Conservation (phyloP, 2,797 vertebrate species). For the Oceanodroma leucorhoa region DNA sequence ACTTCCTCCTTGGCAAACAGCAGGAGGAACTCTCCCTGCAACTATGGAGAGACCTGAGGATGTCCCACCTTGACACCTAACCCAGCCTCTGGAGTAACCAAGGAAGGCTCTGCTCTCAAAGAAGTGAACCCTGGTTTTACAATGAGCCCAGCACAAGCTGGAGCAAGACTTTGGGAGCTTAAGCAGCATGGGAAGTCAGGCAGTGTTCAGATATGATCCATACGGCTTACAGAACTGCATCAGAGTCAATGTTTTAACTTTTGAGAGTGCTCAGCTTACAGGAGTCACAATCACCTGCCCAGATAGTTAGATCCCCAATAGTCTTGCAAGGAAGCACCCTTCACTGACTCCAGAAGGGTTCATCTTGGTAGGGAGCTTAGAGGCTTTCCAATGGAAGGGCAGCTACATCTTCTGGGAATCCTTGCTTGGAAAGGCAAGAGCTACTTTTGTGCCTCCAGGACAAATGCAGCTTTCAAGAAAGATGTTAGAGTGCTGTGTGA, state of each 20-base stretch:
- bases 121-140: not conserved
- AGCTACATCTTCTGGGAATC: not conserved
- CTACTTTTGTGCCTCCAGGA: not conserved
- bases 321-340: not conserved
- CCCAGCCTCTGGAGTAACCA: not conserved
- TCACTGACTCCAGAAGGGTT: not conserved
- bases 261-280: not conserved
- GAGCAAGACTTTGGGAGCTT: not conserved
- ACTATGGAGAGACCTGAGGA: not conserved
- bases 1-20: not conserved
- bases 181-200: not conserved
- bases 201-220: accelerated
- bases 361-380: not conserved
- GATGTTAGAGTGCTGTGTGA: not conserved
- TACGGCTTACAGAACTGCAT: not conserved
- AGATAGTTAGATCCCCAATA: accelerated
- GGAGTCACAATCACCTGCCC: not conserved
- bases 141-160: not conserved
- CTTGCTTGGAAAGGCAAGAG: not conserved
- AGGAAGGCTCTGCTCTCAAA: not conserved
- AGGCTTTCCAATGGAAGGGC: not conserved
- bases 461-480: not conserved
- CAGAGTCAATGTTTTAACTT: not conserved
- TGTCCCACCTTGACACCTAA: not conserved
- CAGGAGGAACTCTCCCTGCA: not conserved